Percentiles rank a stretch among this genome's conserved stretches.
Evolutionary conservation across 1,140 invertebrate genomes (phyloP).

Genomic region (Belonocnema kinseyi): DNA sequence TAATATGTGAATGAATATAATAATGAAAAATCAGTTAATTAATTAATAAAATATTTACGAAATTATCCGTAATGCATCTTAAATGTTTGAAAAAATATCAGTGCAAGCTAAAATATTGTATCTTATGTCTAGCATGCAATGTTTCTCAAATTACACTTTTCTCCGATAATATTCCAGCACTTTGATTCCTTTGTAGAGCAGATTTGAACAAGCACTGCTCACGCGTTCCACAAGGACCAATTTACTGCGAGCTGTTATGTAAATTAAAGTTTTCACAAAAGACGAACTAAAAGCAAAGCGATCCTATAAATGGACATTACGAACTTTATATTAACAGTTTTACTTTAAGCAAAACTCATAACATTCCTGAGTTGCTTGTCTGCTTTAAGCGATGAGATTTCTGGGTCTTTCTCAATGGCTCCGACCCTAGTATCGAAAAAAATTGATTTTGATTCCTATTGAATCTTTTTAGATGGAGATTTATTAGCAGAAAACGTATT

Average conservation of each 20-base stretch:
- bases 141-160: too few relatives aligned
- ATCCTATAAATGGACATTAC: conserved; percentile 6
- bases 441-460: neutral
- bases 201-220: conserved; percentile 11
- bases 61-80: too few relatives aligned
- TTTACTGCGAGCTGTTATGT: conserved; percentile 23
- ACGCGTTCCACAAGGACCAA: conserved; percentile 15
- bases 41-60: too few relatives aligned
- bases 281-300: conserved; percentile 14
- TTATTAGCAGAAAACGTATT: too few relatives aligned
- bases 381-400: conserved; percentile 12
- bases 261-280: conserved; percentile 29
- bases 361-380: neutral
- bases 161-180: neutral
- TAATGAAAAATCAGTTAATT: too few relatives aligned
- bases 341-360: conserved; percentile 13
- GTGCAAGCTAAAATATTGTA: too few relatives aligned
- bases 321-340: conserved; percentile 29
- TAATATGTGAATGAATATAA: too few relatives aligned
- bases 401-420: neutral
- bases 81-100: too few relatives aligned
- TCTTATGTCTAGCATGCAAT: too few relatives aligned
- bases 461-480: neutral
- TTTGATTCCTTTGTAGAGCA: neutral
- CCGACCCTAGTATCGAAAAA: neutral